Percentiles rank a stretch among this genome's conserved stretches.
phyloP scores from a whole-genome alignment of 2,888 invertebrate species.

The Acrobasis repandana region DNA sequence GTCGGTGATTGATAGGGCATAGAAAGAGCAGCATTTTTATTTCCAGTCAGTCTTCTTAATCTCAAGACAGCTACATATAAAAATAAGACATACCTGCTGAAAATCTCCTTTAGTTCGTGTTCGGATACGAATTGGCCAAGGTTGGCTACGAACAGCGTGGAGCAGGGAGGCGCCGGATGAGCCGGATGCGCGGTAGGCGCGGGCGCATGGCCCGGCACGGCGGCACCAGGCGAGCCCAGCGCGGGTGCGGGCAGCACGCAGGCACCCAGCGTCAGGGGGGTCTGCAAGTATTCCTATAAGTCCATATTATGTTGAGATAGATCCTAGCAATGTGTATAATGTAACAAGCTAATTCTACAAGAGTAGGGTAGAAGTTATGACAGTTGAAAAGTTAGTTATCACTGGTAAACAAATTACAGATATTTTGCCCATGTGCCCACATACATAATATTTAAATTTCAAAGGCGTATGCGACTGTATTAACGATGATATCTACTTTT shows the following conservation, averaged over 20 bases:
- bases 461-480: too few species aligned
- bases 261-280: constrained; percentile 84
- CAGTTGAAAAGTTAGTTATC: too few species aligned
- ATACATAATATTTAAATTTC: too few species aligned
- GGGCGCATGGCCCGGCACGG: constrained; percentile 84
- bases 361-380: too few species aligned
- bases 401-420: too few species aligned
- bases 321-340: neutral
- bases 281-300: constrained; percentile 45
- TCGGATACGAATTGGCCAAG: constrained; percentile 98
- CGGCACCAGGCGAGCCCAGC: constrained; percentile 94
- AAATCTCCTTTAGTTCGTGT: constrained; percentile 99
- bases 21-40: neutral
- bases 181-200: constrained; percentile 83
- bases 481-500: too few species aligned
- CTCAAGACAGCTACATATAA: neutral
- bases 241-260: constrained; percentile 97
- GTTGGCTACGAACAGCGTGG: constrained; percentile 99
- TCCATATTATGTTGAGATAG: constrained; percentile 16
- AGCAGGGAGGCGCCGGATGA: constrained; percentile 93
- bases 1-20: neutral
- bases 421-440: too few species aligned
- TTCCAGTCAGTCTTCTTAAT: neutral
- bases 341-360: too few species aligned
- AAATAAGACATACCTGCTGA: constrained; percentile 93